A percentile compares a stretch with the other conserved stretches of the same genome.
Evolutionary conservation across 2,888 invertebrate species (phyloP).

Genomic region (Thelaira solivaga): DNA sequence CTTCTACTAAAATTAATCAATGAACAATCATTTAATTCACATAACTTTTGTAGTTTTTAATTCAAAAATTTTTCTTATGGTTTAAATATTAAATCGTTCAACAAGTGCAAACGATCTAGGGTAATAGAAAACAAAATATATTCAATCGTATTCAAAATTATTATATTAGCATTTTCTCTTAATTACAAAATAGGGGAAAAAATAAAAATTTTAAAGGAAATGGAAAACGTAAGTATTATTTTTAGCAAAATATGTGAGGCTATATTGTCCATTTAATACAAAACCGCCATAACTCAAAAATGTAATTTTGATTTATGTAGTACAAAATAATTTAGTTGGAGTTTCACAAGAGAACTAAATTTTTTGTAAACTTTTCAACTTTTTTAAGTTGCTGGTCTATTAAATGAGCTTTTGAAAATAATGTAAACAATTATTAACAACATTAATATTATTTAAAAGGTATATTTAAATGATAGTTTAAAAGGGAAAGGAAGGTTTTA

Average conservation of each 20-base stretch:
- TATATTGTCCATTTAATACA: too few species aligned
- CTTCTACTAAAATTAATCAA: conserved; percentile 45
- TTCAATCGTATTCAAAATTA: conserved; percentile 32
- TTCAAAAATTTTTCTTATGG: conserved; percentile 7
- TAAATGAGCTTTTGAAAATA: conserved; percentile 49
- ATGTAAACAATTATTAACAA: conserved; percentile 50
- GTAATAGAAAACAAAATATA: conserved; percentile 4
- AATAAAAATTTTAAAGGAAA: conserved; percentile 29
- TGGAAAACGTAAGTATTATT: conserved; percentile 17
- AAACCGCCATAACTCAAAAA: too few species aligned
- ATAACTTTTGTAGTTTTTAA: conserved; percentile 35
- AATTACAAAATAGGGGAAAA: not conserved
- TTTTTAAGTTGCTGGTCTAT: too few species aligned
- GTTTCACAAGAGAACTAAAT: too few species aligned
- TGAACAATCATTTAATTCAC: conserved; percentile 47
- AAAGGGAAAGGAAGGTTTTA: not conserved
- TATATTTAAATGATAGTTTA: conserved; percentile 1
- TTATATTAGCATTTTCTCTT: conserved; percentile 12
- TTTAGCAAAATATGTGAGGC: conserved; percentile 35
- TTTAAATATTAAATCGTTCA: conserved; percentile 11
- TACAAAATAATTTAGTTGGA: too few species aligned
- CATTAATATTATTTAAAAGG: conserved; percentile 17
- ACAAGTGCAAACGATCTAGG: conserved; percentile 22
- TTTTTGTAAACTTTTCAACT: too few species aligned
- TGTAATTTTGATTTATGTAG: too few species aligned